Conservation (phyloP, 2,797 vertebrate genomes). For the Oreochromis mossambicus region DNA sequence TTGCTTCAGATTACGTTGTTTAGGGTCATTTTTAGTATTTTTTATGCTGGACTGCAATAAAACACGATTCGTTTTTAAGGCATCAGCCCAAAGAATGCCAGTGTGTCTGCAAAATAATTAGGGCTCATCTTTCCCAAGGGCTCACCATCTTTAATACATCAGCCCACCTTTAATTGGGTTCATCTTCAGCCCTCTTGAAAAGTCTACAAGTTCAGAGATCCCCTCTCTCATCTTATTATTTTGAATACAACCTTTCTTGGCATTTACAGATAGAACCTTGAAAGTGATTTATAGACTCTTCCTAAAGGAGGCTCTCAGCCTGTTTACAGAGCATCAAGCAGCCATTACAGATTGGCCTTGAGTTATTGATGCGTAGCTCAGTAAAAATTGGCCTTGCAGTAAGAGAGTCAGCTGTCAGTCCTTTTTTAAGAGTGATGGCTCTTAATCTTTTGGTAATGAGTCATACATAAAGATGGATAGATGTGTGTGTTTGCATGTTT, state of each 20-base stretch:
- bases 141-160: neutral
- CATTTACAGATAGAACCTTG: conserved; percentile 33
- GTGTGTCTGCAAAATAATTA: neutral
- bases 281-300: conserved; percentile 38
- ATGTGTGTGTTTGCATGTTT: neutral
- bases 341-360: conserved; percentile 48
- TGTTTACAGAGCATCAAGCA: conserved; percentile 49
- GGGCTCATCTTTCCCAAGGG: neutral
- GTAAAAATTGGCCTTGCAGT: conserved; percentile 46
- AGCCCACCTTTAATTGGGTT: conserved; percentile 19
- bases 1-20: neutral
- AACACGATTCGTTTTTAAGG: fast-evolving
- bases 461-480: neutral
- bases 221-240: conserved; percentile 9
- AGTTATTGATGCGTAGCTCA: conserved; percentile 45
- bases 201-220: conserved; percentile 5
- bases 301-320: conserved; percentile 18
- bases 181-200: conserved; percentile 13
- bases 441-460: conserved; percentile 18
- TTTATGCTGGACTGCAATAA: neutral
- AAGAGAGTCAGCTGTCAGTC: conserved; percentile 24
- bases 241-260: neutral
- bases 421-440: conserved; percentile 1
- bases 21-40: neutral
- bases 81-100: neutral